Percentiles rank a stretch among this genome's conserved stretches.
Conservation (phyloP, 1,140 invertebrate genomes). For the Odontomachus brunneus region DNA sequence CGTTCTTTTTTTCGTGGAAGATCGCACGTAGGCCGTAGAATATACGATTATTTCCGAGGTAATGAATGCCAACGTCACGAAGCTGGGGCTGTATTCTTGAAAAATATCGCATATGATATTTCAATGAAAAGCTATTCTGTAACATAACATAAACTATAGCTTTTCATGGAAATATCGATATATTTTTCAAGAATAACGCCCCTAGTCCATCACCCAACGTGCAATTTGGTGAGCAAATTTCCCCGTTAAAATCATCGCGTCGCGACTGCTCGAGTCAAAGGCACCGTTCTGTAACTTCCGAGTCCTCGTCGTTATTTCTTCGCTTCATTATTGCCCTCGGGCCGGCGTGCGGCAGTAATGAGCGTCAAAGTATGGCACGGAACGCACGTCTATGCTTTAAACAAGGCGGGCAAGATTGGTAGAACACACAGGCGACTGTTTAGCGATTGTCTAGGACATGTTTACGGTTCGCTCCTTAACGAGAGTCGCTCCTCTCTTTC, state of each 20-base stretch:
- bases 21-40: not conserved
- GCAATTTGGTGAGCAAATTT: conserved; percentile 1
- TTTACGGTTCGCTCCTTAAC: conserved; percentile 54
- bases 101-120: too few relatives aligned
- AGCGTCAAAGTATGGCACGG: conserved; percentile 21
- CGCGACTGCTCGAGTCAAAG: conserved; percentile 28
- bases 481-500: conserved; percentile 1
- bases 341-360: conserved; percentile 36
- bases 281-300: conserved; percentile 12
- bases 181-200: too few relatives aligned
- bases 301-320: conserved; percentile 35
- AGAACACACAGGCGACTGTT: conserved; percentile 21
- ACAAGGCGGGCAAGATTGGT: not conserved
- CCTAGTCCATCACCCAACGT: conserved; percentile 1
- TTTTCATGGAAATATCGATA: too few relatives aligned
- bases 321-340: conserved; percentile 21
- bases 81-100: too few relatives aligned
- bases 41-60: too few relatives aligned
- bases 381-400: conserved; percentile 25
- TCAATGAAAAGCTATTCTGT: too few relatives aligned
- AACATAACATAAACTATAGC: too few relatives aligned
- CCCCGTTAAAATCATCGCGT: conserved; percentile 20
- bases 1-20: not conserved
- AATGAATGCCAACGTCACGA: not conserved
- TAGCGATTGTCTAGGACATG: conserved; percentile 43